Conservation (phyloP, 2,797 vertebrate genomes). For the Scyliorhinus canicula region DNA sequence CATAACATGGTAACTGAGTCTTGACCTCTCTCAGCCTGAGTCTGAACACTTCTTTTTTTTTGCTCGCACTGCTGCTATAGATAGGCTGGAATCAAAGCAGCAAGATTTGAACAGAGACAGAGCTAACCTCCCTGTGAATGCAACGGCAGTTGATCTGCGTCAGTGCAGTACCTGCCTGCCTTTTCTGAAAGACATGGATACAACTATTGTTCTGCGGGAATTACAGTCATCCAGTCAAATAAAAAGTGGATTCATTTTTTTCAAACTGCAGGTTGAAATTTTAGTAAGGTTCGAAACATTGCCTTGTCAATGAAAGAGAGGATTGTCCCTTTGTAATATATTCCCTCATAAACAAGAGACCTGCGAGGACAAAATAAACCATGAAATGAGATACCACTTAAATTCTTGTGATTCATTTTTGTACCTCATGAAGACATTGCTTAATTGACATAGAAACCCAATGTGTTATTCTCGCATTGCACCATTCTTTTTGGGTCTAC, state of each 20-base stretch:
- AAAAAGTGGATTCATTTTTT: background rate
- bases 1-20: slow-evolving; percentile 52
- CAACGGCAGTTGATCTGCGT: background rate
- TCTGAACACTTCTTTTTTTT: slow-evolving; percentile 44
- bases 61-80: slow-evolving; percentile 24
- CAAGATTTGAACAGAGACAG: slow-evolving; percentile 4
- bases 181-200: background rate
- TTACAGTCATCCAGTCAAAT: slow-evolving; percentile 1
- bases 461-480: background rate
- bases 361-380: background rate
- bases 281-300: background rate
- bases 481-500: background rate
- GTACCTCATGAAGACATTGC: background rate
- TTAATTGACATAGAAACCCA: background rate
- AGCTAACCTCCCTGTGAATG: background rate
- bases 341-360: background rate
- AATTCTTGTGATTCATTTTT: background rate
- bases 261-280: background rate
- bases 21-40: slow-evolving; percentile 50
- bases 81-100: background rate
- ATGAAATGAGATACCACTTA: background rate
- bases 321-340: background rate
- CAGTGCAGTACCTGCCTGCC: background rate
- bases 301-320: background rate
- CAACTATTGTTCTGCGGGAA: background rate